Conservation (phyloP, 1,140 invertebrate genomes). For the Drosophila sulfurigaster region DNA sequence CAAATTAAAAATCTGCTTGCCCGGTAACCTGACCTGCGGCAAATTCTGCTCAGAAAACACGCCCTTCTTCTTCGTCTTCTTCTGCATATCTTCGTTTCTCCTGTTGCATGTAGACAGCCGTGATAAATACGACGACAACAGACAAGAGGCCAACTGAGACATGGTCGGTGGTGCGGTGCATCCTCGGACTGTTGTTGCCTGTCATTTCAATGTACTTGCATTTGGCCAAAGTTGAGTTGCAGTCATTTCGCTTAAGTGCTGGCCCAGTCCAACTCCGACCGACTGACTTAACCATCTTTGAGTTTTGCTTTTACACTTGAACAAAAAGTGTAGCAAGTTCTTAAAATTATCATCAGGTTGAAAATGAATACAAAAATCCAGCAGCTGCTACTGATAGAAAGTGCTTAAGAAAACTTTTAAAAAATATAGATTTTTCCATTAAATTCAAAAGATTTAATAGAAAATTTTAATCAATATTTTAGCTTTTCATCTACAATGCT, state of each 20-base stretch:
- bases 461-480: too few relatives aligned
- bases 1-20: constrained; percentile 49
- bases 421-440: too few relatives aligned
- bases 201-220: constrained; percentile 68
- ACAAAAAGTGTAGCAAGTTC: background rate
- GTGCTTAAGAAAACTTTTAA: too few relatives aligned
- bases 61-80: background rate
- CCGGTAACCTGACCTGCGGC: constrained; percentile 74
- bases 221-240: constrained; percentile 78
- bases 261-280: constrained; percentile 38
- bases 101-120: constrained; percentile 57
- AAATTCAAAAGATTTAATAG: too few relatives aligned
- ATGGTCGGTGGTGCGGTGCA: constrained; percentile 32
- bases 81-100: constrained; percentile 6
- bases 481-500: too few relatives aligned
- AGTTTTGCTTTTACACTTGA: constrained; percentile 27
- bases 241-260: constrained; percentile 76
- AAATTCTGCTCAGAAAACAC: constrained; percentile 49
- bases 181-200: constrained; percentile 44
- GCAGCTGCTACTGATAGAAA: background rate
- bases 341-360: background rate
- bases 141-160: constrained; percentile 48
- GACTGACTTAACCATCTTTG: constrained; percentile 30
- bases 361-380: background rate
- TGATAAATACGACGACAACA: constrained; percentile 79